A percentile compares a stretch with the other conserved stretches of the same genome.
Evolutionary conservation across 2,888 invertebrate genomes (phyloP).

Genomic region (Papilio demoleus): DNA sequence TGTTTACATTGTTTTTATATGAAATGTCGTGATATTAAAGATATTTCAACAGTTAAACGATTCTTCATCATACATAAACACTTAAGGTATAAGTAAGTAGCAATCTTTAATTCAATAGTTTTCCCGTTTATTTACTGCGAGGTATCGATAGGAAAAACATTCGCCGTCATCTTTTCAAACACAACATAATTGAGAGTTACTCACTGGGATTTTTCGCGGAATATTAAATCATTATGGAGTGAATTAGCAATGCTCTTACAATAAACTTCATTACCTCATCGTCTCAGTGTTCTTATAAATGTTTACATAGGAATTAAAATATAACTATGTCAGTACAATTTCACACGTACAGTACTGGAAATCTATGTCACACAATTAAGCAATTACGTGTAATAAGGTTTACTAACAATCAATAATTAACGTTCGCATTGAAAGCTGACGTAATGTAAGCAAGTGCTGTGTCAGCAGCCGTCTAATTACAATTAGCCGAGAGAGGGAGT

Average conservation of each 20-base stretch:
- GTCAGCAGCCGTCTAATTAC: slow-evolving; percentile 39
- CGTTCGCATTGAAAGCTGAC: slow-evolving; percentile 26
- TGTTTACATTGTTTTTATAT: neutral
- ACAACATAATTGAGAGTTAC: neutral
- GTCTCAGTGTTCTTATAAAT: too few species aligned
- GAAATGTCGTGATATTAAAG: neutral
- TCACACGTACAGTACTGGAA: neutral
- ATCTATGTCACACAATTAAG: neutral
- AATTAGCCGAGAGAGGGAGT: slow-evolving; percentile 34
- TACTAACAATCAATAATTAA: slow-evolving; percentile 25
- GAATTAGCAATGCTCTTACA: neutral
- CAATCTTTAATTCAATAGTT: slow-evolving; percentile 16
- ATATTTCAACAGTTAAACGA: neutral
- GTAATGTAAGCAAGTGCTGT: slow-evolving; percentile 25
- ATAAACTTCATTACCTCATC: neutral
- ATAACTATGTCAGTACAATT: neutral
- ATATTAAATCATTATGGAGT: neutral
- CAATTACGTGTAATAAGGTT: slow-evolving; percentile 17
- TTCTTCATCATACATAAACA: neutral
- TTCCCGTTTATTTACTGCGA: slow-evolving; percentile 4
- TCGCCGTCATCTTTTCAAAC: slow-evolving; percentile 8
- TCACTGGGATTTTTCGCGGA: slow-evolving; percentile 1
- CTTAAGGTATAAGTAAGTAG: neutral
- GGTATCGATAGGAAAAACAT: slow-evolving; percentile 14
- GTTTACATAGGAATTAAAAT: too few species aligned